Base-by-base conservation (phyloP, 2,888 invertebrate genomes). In the Chalcis sispes region DNA sequence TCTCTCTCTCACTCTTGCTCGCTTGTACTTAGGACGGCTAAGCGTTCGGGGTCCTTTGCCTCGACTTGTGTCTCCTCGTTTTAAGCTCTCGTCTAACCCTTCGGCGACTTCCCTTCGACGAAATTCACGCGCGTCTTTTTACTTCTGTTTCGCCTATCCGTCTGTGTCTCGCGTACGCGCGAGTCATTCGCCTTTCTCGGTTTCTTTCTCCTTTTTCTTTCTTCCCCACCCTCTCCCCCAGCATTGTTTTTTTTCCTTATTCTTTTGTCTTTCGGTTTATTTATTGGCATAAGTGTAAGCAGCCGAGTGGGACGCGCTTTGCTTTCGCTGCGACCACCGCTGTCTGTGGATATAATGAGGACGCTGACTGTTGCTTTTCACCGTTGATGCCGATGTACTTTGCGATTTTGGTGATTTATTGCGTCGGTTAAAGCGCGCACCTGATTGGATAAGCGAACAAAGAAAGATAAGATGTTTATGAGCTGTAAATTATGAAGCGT, bases 91-190 rank as follows among this genome's bases (percentile, higher is more conserved):
- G 27, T 8, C 61, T 58, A 72, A 62, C 56, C 48, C 54, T 58
- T n/a, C n/a, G 70, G 70, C 75, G 64, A 69, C 74, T 74, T 69
- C 74, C 66, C 75, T 76, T 72, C 76, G 46, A 54, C 76, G 67
- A 72, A 76, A 72, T 72, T 76, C 72, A n/a, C 61, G 52, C 18
- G 23, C 59, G 46, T 13, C 46, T 42, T 66, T 65, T 58, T 66
- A 66, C 48, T 18, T 29, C 20, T 23, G 52, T 50, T 67, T 66
- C 25, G 54, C 71, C 65, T 59, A 61, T 56, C 58, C 70, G 52
- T 71, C 58, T 59, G 59, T 61, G 56, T 65, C 65, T 20, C 69
- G 23, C 32, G 3, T 32, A n/a, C 15, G 32, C 8, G n/a, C n/a
- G 50, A 15, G 3, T 20, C 8, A 36, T 36, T 7, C 10, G 10